Evolutionary conservation across 2,113 vertebrate genomes (phyloP).

Genomic region (Phalacrocorax pelagicus): DNA sequence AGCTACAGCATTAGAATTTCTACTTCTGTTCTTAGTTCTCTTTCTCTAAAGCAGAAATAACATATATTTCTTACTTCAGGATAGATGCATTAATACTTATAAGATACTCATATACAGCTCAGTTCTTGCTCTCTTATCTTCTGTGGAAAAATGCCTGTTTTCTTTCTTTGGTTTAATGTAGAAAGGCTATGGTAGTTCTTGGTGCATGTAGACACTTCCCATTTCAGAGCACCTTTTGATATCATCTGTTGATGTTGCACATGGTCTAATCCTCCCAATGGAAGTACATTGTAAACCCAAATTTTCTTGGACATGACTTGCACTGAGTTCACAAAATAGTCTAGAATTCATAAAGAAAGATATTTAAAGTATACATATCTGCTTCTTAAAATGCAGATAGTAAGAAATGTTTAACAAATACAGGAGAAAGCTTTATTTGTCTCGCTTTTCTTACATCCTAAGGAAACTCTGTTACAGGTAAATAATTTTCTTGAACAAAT

Average conservation of each 20-base stretch:
- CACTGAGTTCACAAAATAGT: background rate
- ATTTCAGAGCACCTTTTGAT: background rate
- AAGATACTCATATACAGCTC: background rate
- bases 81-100: background rate
- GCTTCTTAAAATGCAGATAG: background rate
- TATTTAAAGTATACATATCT: background rate
- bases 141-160: background rate
- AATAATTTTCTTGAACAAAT: background rate
- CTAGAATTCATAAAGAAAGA: background rate
- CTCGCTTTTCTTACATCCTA: background rate
- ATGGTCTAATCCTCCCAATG: background rate
- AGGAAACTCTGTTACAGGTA: background rate
- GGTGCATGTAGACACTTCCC: background rate
- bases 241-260: background rate
- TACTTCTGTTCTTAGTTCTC: background rate
- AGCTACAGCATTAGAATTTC: background rate
- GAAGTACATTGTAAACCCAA: background rate
- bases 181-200: background rate
- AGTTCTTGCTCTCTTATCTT: background rate
- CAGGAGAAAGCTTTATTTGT: background rate
- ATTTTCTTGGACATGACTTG: background rate
- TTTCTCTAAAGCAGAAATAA: background rate
- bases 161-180: background rate
- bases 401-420: background rate
- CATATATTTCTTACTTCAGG: background rate